phyloP scores from a whole-genome alignment of 2,888 invertebrate species.

The Drosophila falleni region DNA sequence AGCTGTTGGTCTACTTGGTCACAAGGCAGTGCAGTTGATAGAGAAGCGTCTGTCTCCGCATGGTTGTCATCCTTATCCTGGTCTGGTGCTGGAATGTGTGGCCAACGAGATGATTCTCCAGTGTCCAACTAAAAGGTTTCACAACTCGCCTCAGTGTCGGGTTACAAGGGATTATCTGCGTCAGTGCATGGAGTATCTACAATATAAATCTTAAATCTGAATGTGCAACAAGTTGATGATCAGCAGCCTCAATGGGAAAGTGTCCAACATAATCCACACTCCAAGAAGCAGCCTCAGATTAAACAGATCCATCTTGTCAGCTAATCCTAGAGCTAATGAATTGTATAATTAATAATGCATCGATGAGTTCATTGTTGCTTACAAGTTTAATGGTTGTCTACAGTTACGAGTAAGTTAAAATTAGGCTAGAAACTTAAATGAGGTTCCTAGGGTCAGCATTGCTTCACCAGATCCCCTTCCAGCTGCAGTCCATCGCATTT shows the following conservation, averaged over 20 bases:
- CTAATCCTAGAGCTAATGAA: too few species aligned
- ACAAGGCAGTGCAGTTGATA: constrained; percentile 50
- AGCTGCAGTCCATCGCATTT: constrained; percentile 88
- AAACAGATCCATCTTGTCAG: too few species aligned
- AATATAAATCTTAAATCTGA: constrained; percentile 31
- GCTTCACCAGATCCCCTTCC: constrained; percentile 87
- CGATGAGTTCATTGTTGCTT: constrained; percentile 34
- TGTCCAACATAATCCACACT: too few species aligned
- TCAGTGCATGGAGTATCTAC: constrained; percentile 58
- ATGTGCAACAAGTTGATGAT: constrained; percentile 2
- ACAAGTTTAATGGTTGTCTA: constrained; percentile 49
- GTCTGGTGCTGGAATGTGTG: constrained; percentile 74
- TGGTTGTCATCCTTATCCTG: constrained; percentile 70
- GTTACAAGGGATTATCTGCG: constrained; percentile 54
- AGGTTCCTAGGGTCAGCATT: constrained; percentile 46
- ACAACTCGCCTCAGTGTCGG: constrained; percentile 56
- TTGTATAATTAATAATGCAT: background rate
- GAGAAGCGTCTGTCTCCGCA: constrained; percentile 41
- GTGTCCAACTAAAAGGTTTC: constrained; percentile 63
- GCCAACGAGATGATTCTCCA: constrained; percentile 75
- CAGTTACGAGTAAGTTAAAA: constrained; percentile 17
- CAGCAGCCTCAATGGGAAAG: too few species aligned
- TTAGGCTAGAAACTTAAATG: constrained; percentile 35
- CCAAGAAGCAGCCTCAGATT: too few species aligned
- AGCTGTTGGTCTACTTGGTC: constrained; percentile 57